Evolutionary conservation across 2,797 vertebrate species (phyloP).

Genomic region (Lepus oiostolus): DNA sequence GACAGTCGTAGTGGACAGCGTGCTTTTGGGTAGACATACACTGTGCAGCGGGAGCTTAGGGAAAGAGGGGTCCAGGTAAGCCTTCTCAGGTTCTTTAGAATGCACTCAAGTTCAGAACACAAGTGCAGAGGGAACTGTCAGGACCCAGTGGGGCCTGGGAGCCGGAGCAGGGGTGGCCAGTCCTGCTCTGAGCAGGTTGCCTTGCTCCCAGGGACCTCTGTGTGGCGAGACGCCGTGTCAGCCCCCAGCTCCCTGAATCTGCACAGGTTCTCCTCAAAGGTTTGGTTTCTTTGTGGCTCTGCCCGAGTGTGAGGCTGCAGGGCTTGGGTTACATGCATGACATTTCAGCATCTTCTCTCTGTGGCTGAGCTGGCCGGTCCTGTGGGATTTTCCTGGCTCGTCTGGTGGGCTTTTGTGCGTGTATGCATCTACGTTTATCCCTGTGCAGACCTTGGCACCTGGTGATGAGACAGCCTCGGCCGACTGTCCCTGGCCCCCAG

Average conservation of each 20-base stretch:
- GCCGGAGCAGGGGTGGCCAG: neutral
- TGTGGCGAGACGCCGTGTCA: neutral
- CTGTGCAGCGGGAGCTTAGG: neutral
- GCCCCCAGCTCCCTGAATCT: accelerated
- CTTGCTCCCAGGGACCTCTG: neutral
- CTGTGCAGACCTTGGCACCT: neutral
- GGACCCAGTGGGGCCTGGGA: neutral
- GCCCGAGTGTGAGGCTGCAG: neutral
- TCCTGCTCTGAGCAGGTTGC: neutral
- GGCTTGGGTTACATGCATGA: neutral
- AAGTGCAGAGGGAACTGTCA: neutral
- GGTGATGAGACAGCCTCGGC: neutral
- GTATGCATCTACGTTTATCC: neutral
- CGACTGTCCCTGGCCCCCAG: too few species aligned
- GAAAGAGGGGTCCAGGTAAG: neutral
- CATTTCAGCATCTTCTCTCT: neutral
- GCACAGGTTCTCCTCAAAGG: neutral
- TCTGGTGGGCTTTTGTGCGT: neutral
- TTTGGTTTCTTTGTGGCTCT: neutral
- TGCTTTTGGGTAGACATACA: neutral
- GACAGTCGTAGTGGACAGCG: neutral
- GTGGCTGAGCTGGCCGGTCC: neutral
- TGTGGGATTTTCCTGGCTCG: neutral
- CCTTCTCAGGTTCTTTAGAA: neutral
- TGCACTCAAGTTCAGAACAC: neutral